Evolutionary conservation across 2,888 invertebrate species (phyloP).

Genomic region (Drosophila nr. medialis): DNA sequence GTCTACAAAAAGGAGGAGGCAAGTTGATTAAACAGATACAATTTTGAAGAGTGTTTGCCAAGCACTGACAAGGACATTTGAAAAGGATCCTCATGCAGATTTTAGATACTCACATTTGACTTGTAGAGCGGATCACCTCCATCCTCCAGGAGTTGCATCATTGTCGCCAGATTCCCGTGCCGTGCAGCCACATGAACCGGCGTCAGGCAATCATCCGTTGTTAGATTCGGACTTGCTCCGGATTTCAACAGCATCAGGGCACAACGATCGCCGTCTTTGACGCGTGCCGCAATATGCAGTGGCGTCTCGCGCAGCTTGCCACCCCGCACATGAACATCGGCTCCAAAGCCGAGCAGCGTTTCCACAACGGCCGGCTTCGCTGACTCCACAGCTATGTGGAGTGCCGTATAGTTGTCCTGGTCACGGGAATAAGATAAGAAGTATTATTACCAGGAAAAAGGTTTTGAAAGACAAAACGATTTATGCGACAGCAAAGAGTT

Average conservation of each 20-base stretch:
- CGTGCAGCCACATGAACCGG: constrained; percentile 98
- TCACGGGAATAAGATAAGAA: neutral
- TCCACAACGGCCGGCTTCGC: constrained; percentile 98
- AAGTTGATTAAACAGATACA: neutral
- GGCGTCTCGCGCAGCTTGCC: constrained; percentile 97
- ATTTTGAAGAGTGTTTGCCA: too few species aligned
- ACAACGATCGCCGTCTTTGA: constrained; percentile 95
- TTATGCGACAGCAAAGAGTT: neutral
- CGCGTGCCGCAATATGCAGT: constrained; percentile 97
- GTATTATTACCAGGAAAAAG: neutral
- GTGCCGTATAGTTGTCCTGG: constrained; percentile 98
- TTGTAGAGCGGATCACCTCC: constrained; percentile 96
- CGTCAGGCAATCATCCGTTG: constrained; percentile 98
- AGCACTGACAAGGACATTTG: too few species aligned
- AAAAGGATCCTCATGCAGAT: too few species aligned
- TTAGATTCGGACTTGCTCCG: constrained; percentile 97
- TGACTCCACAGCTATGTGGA: constrained; percentile 98
- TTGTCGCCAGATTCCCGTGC: constrained; percentile 94
- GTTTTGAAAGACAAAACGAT: neutral
- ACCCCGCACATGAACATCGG: constrained; percentile 97
- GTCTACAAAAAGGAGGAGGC: constrained; percentile 86
- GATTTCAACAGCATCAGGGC: constrained; percentile 99
- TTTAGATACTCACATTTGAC: constrained; percentile 89
- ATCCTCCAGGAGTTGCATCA: constrained; percentile 94
- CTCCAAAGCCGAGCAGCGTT: constrained; percentile 97